Conservation (phyloP, 1,140 invertebrate species). For the Odontomachus brunneus region DNA sequence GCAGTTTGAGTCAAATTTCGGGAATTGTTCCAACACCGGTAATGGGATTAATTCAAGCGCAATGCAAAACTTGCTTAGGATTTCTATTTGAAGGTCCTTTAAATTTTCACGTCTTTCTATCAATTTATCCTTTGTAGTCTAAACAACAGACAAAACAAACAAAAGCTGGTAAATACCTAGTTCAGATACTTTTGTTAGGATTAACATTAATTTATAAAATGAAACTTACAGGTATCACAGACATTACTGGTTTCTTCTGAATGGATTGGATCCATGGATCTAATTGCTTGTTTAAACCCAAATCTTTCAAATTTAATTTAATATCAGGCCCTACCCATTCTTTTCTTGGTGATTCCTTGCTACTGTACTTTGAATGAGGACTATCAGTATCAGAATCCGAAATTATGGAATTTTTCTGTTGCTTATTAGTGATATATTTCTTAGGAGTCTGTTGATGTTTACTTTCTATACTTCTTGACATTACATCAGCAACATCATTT, state of each 20-base stretch:
- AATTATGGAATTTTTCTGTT: conserved; percentile 38
- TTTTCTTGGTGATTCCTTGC: conserved; percentile 10
- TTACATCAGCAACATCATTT: conserved; percentile 14
- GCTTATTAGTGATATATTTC: conserved; percentile 9
- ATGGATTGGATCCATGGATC: conserved; percentile 72
- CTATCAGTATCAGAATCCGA: conserved; percentile 67
- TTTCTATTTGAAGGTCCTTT: conserved; percentile 77
- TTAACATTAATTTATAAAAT: neutral
- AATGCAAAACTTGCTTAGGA: conserved; percentile 77
- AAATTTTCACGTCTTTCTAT: conserved; percentile 67
- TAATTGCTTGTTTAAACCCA: conserved; percentile 74
- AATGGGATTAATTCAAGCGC: conserved; percentile 78
- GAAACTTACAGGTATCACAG: conserved; percentile 67
- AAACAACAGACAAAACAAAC: conserved; percentile 57
- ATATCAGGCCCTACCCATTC: conserved; percentile 67
- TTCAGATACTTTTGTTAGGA: conserved; percentile 14
- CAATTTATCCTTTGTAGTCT: conserved; percentile 75
- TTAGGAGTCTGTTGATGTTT: conserved; percentile 9
- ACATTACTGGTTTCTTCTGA: conserved; percentile 65
- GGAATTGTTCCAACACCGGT: conserved; percentile 77
- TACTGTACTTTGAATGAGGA: conserved; percentile 52
- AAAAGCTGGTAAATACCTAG: neutral
- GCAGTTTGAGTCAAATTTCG: conserved; percentile 75
- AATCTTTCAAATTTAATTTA: conserved; percentile 69
- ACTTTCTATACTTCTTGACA: conserved; percentile 1